These are phyloP conservation scores for Kryptolebias marmoratus DNA, from an alignment of 2,113 vertebrate species.

Conservation along the genomic window DNA sequence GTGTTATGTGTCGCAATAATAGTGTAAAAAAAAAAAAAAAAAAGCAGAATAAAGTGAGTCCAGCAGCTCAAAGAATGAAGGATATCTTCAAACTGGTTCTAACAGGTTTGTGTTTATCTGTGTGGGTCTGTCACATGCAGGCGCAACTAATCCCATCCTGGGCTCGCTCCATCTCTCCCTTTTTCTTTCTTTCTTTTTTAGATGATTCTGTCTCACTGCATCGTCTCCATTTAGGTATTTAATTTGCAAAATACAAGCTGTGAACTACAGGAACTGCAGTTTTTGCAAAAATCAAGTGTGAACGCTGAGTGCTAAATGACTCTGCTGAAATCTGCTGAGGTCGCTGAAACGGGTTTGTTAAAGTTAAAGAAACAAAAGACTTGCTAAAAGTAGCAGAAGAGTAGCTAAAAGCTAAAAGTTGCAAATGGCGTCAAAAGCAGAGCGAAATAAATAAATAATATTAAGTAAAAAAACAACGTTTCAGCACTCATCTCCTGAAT, in stretches of 20 bases:
- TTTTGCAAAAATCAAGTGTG: no score
- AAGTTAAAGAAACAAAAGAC: no score
- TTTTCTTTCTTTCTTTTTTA: constrained; percentile 33
- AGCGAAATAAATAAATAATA: no score
- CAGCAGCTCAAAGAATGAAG: constrained; percentile 40
- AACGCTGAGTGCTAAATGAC: no score
- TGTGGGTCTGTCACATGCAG: constrained; percentile 57
- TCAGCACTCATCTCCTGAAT: no score
- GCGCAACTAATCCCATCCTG: constrained; percentile 69
- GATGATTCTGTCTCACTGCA: constrained; percentile 21
- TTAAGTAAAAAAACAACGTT: no score
- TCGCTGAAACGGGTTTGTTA: no score
- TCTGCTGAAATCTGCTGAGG: no score
- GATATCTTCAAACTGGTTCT: constrained; percentile 50
- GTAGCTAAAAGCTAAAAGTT: no score
- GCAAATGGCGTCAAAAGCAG: no score
- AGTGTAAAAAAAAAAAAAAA: constrained; percentile 34
- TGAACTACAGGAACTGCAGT: background rate
- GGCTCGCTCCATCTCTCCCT: constrained; percentile 42
- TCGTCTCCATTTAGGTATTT: constrained; percentile 29
- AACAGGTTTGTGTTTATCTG: constrained; percentile 64
- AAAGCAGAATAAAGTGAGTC: constrained; percentile 42
- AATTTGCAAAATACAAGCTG: constrained; percentile 44
- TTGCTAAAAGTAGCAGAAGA: no score
- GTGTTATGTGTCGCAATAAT: constrained; percentile 52